Percentiles rank a stretch among this genome's conserved stretches.
Evolutionary conservation across 2,888 invertebrate genomes (phyloP).

Genomic region (Calliphora vomitoria): DNA sequence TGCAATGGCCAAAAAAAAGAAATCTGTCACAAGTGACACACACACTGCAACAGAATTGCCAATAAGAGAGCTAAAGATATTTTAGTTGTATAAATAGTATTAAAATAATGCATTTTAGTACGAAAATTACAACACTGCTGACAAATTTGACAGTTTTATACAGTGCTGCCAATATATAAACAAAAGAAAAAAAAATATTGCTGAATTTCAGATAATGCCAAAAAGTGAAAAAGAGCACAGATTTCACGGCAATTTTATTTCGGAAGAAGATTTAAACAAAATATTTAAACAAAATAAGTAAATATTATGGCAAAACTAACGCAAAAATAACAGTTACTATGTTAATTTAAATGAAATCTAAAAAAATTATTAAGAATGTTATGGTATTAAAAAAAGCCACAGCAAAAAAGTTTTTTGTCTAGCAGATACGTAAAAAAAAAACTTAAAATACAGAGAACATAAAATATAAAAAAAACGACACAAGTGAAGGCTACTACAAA

Average conservation of each 20-base stretch:
- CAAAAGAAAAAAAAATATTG: slow-evolving; percentile 70
- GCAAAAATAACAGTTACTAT: slow-evolving; percentile 2
- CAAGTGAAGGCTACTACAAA: slow-evolving; percentile 71
- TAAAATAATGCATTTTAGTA: neutral
- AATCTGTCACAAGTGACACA: slow-evolving; percentile 45
- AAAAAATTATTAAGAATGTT: slow-evolving; percentile 16
- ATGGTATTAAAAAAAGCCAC: slow-evolving; percentile 1
- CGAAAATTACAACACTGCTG: slow-evolving; percentile 32
- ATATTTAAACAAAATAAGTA: slow-evolving; percentile 57
- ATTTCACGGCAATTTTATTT: slow-evolving; percentile 67
- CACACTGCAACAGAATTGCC: neutral
- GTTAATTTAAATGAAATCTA: neutral
- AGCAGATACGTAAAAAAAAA: slow-evolving; percentile 70
- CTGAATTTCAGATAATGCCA: slow-evolving; percentile 73
- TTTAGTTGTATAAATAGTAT: slow-evolving; percentile 20
- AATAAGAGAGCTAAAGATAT: slow-evolving; percentile 54
- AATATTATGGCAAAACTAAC: slow-evolving; percentile 17
- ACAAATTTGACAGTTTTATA: slow-evolving; percentile 49
- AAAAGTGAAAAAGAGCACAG: slow-evolving; percentile 69
- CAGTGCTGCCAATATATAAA: slow-evolving; percentile 72
- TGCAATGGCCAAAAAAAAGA: slow-evolving; percentile 38
- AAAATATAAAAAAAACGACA: slow-evolving; percentile 62
- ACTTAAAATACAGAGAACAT: slow-evolving; percentile 59
- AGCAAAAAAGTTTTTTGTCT: slow-evolving; percentile 55
- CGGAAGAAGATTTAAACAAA: slow-evolving; percentile 42